Base-by-base conservation (phyloP, 2,113 vertebrate genomes). In the Monarcha castaneiventris region DNA sequence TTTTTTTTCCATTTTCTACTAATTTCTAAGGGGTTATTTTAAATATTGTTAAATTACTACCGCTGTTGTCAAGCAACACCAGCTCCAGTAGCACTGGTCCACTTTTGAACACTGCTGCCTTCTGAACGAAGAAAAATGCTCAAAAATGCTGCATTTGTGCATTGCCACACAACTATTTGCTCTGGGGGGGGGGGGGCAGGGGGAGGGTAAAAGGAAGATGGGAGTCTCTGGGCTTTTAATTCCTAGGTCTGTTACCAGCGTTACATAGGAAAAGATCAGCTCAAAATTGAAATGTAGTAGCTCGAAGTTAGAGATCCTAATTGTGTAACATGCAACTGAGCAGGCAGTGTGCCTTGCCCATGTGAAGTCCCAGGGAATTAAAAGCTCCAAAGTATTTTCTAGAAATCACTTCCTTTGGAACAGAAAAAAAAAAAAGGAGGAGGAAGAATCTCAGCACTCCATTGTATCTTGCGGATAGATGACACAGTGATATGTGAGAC, bases 401-500 rank as follows among this genome's bases (percentile, higher is more conserved):
- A 64, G 73, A 75, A 90, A 64, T 68, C 26, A 49, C 17, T 78
- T 87, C 59, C 46, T 80, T 29, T 93, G 54, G 55, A 76, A 43
- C 11, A 76, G 41, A 5, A 11, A 21, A 5, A 46, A 10, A 11
- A 21, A 48, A 48, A 27, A 73, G 7, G 4, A 59, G 18, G 14
- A 79, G 15, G n/a, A 64, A 66, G 48, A 51, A 43, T 64, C 58
- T 72, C 22, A 43, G 56, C 0, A 0, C 20, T 80, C 46, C 4
- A 0, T 18, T 93, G 41, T 59, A 21, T 80, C 67, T 89, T 85
- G 71, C 67, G 84, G 63, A n/a, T 67, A 49, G 59, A 93, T 94
- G 94, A 94, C 71, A 73, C 59, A 37, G 48, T 74, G 92, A 95
- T 93, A 86, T 41, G 73, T 5, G 59, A 96, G 61, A 59, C 13